Conservation (phyloP, 2,888 invertebrate species). For the Anorthoa munda region DNA sequence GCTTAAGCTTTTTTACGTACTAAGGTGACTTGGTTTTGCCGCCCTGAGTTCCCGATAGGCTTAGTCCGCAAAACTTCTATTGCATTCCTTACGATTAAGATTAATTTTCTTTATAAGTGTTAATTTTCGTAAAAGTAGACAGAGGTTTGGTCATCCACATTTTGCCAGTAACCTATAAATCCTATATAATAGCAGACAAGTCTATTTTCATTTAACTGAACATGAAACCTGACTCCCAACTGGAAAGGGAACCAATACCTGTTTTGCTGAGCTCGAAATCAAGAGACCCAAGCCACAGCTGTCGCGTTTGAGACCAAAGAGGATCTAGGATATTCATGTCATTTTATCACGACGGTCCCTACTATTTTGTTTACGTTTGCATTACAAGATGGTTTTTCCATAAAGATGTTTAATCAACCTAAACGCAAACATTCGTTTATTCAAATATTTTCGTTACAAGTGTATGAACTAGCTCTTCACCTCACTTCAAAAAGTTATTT, state of each 20-base stretch:
- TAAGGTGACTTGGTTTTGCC: no score
- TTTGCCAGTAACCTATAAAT: not conserved
- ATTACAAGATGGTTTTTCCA: slow-evolving; percentile 29
- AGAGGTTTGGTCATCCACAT: not conserved
- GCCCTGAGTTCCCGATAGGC: no score
- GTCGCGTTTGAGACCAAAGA: not conserved
- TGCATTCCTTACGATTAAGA: no score
- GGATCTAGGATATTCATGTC: not conserved
- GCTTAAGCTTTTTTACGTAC: no score
- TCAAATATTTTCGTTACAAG: slow-evolving; percentile 13
- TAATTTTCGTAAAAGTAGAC: not conserved
- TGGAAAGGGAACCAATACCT: not conserved
- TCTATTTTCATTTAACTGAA: no score
- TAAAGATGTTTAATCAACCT: slow-evolving; percentile 9
- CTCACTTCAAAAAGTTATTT: slow-evolving; percentile 14
- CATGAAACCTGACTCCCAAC: not conserved
- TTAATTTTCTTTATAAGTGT: no score
- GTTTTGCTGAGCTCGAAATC: no score
- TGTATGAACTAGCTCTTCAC: slow-evolving; percentile 15
- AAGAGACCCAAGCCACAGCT: not conserved
- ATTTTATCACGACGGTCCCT: not conserved
- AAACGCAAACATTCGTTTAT: slow-evolving; percentile 15
- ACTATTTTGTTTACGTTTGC: not conserved
- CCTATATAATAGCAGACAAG: no score
- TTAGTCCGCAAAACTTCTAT: no score